Evolutionary conservation across 2,888 invertebrate genomes (phyloP).

Genomic region (Trypoxylon attenuatum): DNA sequence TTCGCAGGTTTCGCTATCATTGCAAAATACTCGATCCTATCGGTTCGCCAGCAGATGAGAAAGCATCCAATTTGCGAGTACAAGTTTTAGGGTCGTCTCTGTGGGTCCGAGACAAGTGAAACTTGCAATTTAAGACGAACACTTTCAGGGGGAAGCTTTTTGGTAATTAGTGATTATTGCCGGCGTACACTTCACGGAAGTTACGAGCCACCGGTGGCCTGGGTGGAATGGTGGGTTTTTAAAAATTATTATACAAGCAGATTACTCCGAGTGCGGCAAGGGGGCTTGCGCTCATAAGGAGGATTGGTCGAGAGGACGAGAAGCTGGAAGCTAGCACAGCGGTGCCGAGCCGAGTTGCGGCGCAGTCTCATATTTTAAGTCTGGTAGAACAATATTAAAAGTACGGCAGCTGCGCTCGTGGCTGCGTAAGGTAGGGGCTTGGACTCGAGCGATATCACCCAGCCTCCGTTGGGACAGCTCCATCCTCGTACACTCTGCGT

Average conservation of each 20-base stretch:
- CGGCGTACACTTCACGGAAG: constrained; percentile 36
- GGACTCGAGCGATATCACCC: constrained; percentile 52
- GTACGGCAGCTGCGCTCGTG: constrained; percentile 63
- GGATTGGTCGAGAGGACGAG: constrained; percentile 48
- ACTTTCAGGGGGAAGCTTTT: constrained; percentile 34
- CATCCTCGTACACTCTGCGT: constrained; percentile 52
- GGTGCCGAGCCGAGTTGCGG: constrained; percentile 49
- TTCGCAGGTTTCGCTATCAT: background rate
- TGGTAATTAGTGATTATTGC: constrained; percentile 52
- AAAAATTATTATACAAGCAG: constrained; percentile 53
- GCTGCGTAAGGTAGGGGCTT: constrained; percentile 22
- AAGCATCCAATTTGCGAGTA: too few species aligned
- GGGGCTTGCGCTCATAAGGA: constrained; percentile 37
- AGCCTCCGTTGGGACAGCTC: constrained; percentile 57
- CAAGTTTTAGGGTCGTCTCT: too few species aligned
- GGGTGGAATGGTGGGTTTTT: constrained; percentile 23
- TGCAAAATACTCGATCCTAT: too few species aligned
- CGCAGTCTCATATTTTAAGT: constrained; percentile 65
- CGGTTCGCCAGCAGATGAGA: too few species aligned
- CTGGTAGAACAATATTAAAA: constrained; percentile 66
- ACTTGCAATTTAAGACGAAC: constrained; percentile 40
- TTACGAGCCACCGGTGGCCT: constrained; percentile 24
- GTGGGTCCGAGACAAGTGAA: constrained; percentile 27
- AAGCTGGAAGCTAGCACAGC: constrained; percentile 44
- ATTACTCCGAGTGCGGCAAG: constrained; percentile 34